Evolutionary conservation across 2,888 invertebrate genomes (phyloP).

Genomic region (Himalopsyche anomala): DNA sequence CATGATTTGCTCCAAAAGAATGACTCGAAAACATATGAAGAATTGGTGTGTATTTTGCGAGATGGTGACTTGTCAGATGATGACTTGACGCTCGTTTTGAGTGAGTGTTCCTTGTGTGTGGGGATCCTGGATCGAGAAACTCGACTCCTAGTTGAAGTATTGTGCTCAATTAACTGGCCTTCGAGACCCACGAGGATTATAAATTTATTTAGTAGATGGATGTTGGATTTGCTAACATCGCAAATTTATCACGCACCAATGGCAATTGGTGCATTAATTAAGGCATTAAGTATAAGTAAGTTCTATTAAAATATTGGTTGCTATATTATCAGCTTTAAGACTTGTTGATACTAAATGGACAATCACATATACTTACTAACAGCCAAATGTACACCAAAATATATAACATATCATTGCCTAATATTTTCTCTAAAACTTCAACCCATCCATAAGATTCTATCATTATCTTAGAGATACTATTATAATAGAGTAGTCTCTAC

Average conservation of each 20-base stretch:
- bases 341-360: too few species aligned
- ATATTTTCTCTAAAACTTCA: too few species aligned
- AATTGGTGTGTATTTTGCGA: conserved; percentile 74
- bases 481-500: too few species aligned
- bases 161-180: conserved; percentile 73
- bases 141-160: conserved; percentile 71
- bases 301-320: conserved; percentile 14
- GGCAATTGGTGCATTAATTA: conserved; percentile 71
- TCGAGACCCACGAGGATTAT: conserved; percentile 70
- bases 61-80: conserved; percentile 73
- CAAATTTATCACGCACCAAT: conserved; percentile 74
- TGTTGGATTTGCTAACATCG: conserved; percentile 72
- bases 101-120: conserved; percentile 73
- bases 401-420: too few species aligned
- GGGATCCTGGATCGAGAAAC: conserved; percentile 72
- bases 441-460: too few species aligned
- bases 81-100: conserved; percentile 72
- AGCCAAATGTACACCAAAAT: too few species aligned
- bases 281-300: conserved; percentile 72
- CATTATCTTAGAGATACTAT: too few species aligned
- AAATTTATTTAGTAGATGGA: conserved; percentile 71
- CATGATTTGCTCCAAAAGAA: conserved; percentile 71
- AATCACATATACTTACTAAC: too few species aligned
- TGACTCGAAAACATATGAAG: conserved; percentile 72
- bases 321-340: too few species aligned